Conservation (phyloP, 2,113 vertebrate genomes). For the Lepus europaeus region DNA sequence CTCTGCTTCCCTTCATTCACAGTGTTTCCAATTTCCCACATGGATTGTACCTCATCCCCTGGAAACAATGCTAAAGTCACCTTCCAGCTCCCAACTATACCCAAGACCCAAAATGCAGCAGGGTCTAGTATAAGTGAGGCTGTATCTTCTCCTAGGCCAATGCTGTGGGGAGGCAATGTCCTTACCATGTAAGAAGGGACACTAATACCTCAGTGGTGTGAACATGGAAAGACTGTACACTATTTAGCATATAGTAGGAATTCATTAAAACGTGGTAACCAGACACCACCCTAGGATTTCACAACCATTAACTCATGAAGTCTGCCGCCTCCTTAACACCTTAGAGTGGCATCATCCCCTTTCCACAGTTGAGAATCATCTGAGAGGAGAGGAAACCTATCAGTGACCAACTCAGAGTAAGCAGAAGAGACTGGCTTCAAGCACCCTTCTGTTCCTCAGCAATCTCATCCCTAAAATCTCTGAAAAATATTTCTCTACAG, state of each 20-base stretch:
- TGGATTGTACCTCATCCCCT: not conserved
- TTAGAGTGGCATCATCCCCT: not conserved
- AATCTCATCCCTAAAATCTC: not conserved
- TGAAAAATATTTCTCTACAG: not conserved
- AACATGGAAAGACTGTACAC: not conserved
- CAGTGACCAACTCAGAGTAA: not conserved
- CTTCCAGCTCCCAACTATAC: not conserved
- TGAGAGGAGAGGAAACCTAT: not conserved
- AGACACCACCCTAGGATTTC: not conserved
- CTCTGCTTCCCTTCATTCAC: not conserved
- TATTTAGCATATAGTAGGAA: not conserved
- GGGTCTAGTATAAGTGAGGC: not conserved
- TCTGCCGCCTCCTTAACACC: not conserved
- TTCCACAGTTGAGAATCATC: not conserved
- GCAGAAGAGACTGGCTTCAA: not conserved
- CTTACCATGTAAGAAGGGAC: not conserved
- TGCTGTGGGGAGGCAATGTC: not conserved
- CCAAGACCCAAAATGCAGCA: not conserved
- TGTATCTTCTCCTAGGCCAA: not conserved
- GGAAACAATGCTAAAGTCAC: not conserved
- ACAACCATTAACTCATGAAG: not conserved
- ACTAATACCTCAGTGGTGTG: not conserved
- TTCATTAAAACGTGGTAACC: slow-evolving; percentile 2
- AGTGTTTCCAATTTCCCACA: not conserved
- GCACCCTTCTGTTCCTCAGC: not conserved